phyloP scores from a whole-genome alignment of 2,888 invertebrate species.

The Ashinkailepas kermadecensis region DNA sequence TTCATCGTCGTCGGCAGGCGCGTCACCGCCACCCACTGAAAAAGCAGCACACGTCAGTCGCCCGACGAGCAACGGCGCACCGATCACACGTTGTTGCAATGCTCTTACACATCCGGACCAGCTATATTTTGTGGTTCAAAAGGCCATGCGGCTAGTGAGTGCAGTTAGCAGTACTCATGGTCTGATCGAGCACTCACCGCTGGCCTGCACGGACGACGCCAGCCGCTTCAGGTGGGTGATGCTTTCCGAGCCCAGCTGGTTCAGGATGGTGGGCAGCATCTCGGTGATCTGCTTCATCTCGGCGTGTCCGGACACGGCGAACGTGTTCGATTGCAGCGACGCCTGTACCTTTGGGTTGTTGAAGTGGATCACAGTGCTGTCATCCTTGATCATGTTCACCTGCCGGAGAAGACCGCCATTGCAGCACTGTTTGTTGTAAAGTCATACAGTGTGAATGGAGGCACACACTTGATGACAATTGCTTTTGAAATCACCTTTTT shows the following conservation, averaged over 20 bases:
- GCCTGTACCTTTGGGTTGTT: slow-evolving; percentile 99
- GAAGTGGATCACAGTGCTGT: slow-evolving; percentile 97
- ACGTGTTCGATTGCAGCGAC: slow-evolving; percentile 96
- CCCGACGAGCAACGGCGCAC: no score
- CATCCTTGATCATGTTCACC: slow-evolving; percentile 99
- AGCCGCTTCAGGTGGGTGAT: slow-evolving; percentile 83
- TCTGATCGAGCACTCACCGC: slow-evolving; percentile 18
- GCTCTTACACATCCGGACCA: no score
- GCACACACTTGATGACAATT: no score
- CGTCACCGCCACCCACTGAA: slow-evolving; percentile 35
- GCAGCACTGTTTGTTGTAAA: no score
- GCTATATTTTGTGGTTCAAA: no score
- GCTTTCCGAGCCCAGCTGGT: slow-evolving; percentile 96
- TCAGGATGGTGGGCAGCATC: slow-evolving; percentile 96
- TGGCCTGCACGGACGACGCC: slow-evolving; percentile 36
- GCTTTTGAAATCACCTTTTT: no score
- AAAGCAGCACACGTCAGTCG: background rate
- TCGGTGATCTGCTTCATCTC: slow-evolving; percentile 95
- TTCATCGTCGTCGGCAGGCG: slow-evolving; percentile 62
- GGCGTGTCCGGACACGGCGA: slow-evolving; percentile 96
- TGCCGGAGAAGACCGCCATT: slow-evolving; percentile 36
- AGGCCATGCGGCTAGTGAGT: no score
- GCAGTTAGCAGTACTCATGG: no score
- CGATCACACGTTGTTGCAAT: no score
- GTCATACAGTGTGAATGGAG: no score